Evolutionary conservation across 2,113 vertebrate species (phyloP), one percentile per base, ranked within the genome.

Genomic region (Prietella phreatophila): DNA sequence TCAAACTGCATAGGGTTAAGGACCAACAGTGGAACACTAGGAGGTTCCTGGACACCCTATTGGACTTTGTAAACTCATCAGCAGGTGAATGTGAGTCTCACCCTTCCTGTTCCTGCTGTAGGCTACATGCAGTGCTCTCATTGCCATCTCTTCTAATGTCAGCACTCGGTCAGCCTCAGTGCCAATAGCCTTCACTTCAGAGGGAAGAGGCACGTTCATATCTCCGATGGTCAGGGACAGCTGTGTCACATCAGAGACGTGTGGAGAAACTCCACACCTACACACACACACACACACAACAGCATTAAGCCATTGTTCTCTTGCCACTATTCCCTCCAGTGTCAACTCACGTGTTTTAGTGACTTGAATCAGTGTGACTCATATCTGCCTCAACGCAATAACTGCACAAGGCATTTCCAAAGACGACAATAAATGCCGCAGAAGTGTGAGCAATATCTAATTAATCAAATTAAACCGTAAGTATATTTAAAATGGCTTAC

Each of bases 61-160:
- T 14, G 47, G 17, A 25, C 42, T 50, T 67, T n/a, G 50, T 14
- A 20, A 56, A 58, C 47, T 36, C 30, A 58, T 61, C 5, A 5
- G 39, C 4, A 78, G 39, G 60, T 20, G 39, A 53, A 33, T 33
- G 67, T 0, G 39, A 85, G 36, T 36, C 83, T 86, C 94, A 98
- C 97, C 96, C 94, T 95, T 96, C 19, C 94, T 90, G 36, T 92
- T 88, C 1, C 88, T 86, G 90, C 91, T 94, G 91, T 94, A 95
- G 65, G 93, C 91, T 85, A 91, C 94, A 88, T 98, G 95, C 27
- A 99, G 95, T 0, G 93, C 93, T 93, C 98, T 94, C 96, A 98
- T 96, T 75, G 97, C 95, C 88, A 97, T 92, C 92, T 99, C 98
- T 90, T 99, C 97, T 91, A 99, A 94, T 15, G 98, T 97, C 82